Percentiles rank a stretch among this genome's conserved stretches.
phyloP scores from a whole-genome alignment of 2,797 vertebrate species.

The Bovichtus variegatus region DNA sequence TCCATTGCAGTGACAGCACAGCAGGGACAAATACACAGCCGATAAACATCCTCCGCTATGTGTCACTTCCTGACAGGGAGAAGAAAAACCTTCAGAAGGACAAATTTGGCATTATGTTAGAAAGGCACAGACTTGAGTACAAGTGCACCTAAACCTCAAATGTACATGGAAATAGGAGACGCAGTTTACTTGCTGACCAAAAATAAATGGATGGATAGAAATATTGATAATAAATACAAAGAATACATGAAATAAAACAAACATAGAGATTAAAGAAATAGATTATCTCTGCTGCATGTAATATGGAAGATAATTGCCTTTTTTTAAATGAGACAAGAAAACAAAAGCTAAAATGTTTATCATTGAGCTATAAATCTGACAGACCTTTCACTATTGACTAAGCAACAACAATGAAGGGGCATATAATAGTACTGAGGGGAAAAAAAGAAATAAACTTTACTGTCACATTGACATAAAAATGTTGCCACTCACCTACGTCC shows the following conservation, averaged over 20 bases:
- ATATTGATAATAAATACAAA: not conserved
- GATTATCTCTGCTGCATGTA: not conserved
- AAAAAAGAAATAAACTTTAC: not conserved
- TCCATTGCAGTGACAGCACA: conserved; percentile 73
- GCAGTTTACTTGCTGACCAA: not conserved
- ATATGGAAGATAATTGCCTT: not conserved
- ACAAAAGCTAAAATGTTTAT: not conserved
- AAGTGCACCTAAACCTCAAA: not conserved
- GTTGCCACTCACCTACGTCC: conserved; percentile 87
- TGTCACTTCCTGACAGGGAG: conserved; percentile 63
- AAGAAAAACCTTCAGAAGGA: conserved; percentile 40
- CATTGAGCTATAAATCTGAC: not conserved
- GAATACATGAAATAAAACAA: not conserved
- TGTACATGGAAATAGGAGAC: not conserved
- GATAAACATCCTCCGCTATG: conserved; percentile 60
- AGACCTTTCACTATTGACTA: not conserved
- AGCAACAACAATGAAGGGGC: not conserved
- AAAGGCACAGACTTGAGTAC: conserved; percentile 20
- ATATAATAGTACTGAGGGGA: not conserved
- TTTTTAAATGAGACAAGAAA: not conserved
- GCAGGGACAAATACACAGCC: conserved; percentile 62
- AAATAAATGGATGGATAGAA: not conserved
- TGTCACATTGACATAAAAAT: conserved; percentile 11
- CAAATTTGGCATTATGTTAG: conserved; percentile 47
- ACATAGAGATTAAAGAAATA: not conserved